phyloP scores from a whole-genome alignment of 2,113 vertebrate genomes.

The Panthera tigris region DNA sequence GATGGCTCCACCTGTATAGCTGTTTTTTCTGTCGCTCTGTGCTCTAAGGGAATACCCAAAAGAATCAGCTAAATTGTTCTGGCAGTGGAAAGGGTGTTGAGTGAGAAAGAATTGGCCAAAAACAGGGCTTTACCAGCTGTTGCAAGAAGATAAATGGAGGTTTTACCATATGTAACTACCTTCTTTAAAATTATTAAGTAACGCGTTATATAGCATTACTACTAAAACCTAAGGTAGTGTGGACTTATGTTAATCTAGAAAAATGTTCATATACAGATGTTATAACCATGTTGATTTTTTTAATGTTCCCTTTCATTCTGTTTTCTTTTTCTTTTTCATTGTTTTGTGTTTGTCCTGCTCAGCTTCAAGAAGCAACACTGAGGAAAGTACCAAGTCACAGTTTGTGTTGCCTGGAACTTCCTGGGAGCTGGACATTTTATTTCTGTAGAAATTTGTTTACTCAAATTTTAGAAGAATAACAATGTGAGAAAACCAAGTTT shows the following conservation, averaged over 20 bases:
- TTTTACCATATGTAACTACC: not conserved
- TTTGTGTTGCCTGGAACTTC: constrained; percentile 3
- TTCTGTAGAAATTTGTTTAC: constrained; percentile 42
- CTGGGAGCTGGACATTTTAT: constrained; percentile 25
- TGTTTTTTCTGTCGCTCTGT: constrained; percentile 5
- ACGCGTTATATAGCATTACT: not conserved
- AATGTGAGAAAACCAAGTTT: constrained; percentile 25
- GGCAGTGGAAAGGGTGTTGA: not conserved
- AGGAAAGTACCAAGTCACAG: not conserved
- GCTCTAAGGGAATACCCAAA: not conserved
- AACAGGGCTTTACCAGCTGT: constrained; percentile 40
- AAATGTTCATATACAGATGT: not conserved
- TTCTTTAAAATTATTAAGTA: constrained; percentile 24
- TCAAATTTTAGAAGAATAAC: constrained; percentile 38
- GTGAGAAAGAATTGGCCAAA: constrained; percentile 35
- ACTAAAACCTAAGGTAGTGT: not conserved
- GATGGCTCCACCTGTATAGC: not conserved
- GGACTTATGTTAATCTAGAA: not conserved
- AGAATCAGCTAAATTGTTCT: constrained; percentile 35
- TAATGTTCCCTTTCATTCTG: not conserved
- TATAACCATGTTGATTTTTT: not conserved
- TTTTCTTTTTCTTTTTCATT: not conserved
- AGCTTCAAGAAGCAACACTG: not conserved
- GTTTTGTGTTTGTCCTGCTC: constrained; percentile 13
- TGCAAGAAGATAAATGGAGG: not conserved